These are phyloP conservation scores for Calycopis cecrops DNA, from an alignment of 1,140 invertebrate species.

Conservation along the genomic window DNA sequence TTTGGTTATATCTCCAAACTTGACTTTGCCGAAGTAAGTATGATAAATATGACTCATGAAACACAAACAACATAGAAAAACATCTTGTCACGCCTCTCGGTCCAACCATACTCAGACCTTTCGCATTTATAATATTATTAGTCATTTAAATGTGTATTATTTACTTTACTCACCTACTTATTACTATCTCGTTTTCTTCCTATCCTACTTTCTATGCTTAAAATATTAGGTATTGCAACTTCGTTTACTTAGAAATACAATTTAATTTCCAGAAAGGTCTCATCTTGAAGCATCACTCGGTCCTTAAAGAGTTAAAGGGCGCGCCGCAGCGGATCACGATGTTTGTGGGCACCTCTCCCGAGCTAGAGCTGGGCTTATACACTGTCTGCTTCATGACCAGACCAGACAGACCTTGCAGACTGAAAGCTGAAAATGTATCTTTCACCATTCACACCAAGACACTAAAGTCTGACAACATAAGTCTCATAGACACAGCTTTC, in stretches of 20 bases:
- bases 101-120: too few species aligned
- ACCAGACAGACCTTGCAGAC: constrained; percentile 75
- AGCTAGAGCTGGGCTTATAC: constrained; percentile 93
- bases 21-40: constrained; percentile 57
- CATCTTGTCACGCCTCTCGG: too few species aligned
- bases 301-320: constrained; percentile 62
- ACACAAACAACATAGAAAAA: too few species aligned
- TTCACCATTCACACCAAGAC: constrained; percentile 67
- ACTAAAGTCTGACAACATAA: constrained; percentile 48
- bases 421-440: constrained; percentile 50
- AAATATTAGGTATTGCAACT: too few species aligned
- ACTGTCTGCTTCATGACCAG: constrained; percentile 89
- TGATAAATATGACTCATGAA: not conserved
- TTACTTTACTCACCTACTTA: too few species aligned
- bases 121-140: too few species aligned
- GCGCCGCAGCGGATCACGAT: constrained; percentile 74
- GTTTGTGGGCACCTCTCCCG: constrained; percentile 94
- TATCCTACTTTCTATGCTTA: too few species aligned
- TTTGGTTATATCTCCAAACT: constrained; percentile 65
- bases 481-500: constrained; percentile 59
- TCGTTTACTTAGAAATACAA: not conserved
- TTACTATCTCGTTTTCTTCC: too few species aligned
- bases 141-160: too few species aligned
- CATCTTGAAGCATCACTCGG: constrained; percentile 61
- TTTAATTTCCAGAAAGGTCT: constrained; percentile 56